A percentile compares a stretch with the other conserved stretches of the same genome.
Evolutionary conservation across 2,888 invertebrate genomes (phyloP).

Genomic region (Standfussiana lucernea): DNA sequence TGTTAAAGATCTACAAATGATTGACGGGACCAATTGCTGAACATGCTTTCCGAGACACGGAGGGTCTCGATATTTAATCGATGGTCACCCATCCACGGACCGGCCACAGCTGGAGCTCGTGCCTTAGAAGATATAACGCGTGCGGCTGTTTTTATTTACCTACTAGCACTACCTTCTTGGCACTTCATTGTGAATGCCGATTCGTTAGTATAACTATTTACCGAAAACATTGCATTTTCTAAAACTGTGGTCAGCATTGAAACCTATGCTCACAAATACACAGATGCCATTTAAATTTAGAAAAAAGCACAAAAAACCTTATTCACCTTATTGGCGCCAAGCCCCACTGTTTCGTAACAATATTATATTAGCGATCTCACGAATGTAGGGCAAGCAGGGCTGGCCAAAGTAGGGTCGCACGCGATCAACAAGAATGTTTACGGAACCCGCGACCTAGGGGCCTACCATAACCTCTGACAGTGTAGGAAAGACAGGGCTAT

Average conservation of each 20-base stretch:
- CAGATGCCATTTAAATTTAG: background rate
- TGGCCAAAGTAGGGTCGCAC: constrained; percentile 51
- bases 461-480: background rate
- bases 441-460: constrained; percentile 37
- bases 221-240: background rate
- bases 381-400: constrained; percentile 60
- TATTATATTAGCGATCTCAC: constrained; percentile 30
- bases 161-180: background rate
- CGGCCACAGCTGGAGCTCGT: background rate
- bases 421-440: constrained; percentile 58
- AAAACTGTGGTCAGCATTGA: background rate
- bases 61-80: background rate
- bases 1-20: background rate
- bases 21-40: background rate
- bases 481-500: background rate
- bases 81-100: background rate
- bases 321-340: constrained; percentile 43
- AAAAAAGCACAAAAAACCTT: constrained; percentile 5
- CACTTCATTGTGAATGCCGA: background rate
- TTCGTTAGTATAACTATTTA: background rate
- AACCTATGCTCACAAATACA: background rate
- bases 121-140: background rate
- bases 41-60: background rate
- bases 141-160: background rate
- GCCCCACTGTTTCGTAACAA: constrained; percentile 43